Evolutionary conservation across 2,888 invertebrate genomes (phyloP).

Genomic region (Eumerus sabulonum): DNA sequence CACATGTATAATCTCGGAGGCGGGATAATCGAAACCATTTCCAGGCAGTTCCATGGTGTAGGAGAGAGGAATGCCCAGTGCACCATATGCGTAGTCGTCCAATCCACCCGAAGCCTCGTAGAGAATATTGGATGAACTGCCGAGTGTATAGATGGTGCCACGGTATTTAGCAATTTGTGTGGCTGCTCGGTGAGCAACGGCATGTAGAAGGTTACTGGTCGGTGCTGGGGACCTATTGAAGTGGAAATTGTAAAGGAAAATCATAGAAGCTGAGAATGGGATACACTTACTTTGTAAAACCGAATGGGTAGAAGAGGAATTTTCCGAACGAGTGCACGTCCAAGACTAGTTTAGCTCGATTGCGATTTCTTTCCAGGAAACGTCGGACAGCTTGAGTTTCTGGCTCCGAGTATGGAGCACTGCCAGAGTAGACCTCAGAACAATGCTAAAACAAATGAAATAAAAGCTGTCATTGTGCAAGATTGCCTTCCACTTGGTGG

Average conservation of each 20-base stretch:
- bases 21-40: slow-evolving; percentile 78
- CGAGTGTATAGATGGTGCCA: slow-evolving; percentile 80
- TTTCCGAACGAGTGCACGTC: slow-evolving; percentile 79
- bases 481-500: slow-evolving; percentile 13
- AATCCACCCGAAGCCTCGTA: slow-evolving; percentile 83
- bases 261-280: neutral
- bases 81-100: slow-evolving; percentile 84
- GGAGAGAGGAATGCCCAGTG: slow-evolving; percentile 80
- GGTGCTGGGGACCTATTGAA: slow-evolving; percentile 73
- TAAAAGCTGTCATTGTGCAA: neutral
- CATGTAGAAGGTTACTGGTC: slow-evolving; percentile 75
- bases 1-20: slow-evolving; percentile 76
- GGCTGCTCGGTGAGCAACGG: slow-evolving; percentile 76
- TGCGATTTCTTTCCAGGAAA: slow-evolving; percentile 76
- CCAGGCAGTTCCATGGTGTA: slow-evolving; percentile 85
- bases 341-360: slow-evolving; percentile 77
- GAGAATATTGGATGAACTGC: slow-evolving; percentile 80
- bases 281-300: slow-evolving; percentile 75
- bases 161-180: slow-evolving; percentile 77
- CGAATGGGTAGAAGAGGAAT: slow-evolving; percentile 79
- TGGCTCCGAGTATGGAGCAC: slow-evolving; percentile 75
- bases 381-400: slow-evolving; percentile 76
- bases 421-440: slow-evolving; percentile 78
- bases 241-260: neutral
- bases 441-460: slow-evolving; percentile 73